Conservation (phyloP, 2,113 vertebrate genomes). For the Cisticola juncidis region DNA sequence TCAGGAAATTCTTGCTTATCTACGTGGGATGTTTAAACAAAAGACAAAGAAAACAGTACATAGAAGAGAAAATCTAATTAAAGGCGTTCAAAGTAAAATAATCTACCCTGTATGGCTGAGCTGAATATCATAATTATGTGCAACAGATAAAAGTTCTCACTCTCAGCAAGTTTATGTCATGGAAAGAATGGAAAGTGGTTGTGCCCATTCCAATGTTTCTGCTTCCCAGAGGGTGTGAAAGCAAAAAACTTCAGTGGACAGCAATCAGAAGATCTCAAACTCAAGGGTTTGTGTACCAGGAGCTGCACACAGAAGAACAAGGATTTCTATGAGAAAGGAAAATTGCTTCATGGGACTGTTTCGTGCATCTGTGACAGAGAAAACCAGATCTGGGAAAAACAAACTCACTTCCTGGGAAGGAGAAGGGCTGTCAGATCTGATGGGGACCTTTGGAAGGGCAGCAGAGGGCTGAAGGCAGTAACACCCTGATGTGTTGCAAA, state of each 20-base stretch:
- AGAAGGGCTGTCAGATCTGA: neutral
- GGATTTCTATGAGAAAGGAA: neutral
- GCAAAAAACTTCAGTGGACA: neutral
- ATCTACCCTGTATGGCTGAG: neutral
- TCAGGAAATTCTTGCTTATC: neutral
- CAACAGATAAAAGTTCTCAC: neutral
- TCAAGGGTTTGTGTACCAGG: neutral
- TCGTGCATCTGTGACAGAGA: neutral
- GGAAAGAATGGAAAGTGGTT: neutral
- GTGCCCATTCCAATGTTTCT: neutral
- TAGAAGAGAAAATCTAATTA: constrained; percentile 12
- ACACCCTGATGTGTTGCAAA: neutral
- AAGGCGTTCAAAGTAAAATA: neutral
- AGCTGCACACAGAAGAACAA: neutral
- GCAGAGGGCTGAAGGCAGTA: too few relatives aligned
- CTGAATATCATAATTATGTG: neutral
- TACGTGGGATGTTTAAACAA: neutral
- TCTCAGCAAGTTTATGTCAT: neutral
- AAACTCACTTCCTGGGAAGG: neutral
- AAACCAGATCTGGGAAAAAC: neutral
- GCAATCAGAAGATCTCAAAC: neutral
- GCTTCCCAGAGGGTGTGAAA: neutral
- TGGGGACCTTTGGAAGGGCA: neutral
- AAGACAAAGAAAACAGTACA: neutral
- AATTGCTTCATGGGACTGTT: neutral